Base-by-base conservation (phyloP, 1,140 invertebrate genomes). In the Lordiphosa clarofinis region DNA sequence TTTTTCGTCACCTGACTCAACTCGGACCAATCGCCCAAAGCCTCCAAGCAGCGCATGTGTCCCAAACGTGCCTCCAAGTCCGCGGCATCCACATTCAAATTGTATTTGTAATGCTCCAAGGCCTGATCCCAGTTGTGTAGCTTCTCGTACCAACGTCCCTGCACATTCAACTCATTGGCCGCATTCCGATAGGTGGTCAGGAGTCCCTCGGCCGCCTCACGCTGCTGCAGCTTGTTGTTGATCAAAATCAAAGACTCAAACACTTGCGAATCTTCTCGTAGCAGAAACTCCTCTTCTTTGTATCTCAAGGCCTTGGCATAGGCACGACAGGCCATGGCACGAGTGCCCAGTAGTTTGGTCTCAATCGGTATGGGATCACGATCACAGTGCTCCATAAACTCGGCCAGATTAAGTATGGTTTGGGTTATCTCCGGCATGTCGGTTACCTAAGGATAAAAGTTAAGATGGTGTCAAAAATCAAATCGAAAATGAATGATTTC, bases 311-410 rank as follows among this genome's bases (percentile, higher is more conserved):
- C 98, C 90, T 99, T 99, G 0, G 98, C 98, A 62, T 94, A 94
- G 0, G 96, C 97, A 70, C 96, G 90, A 82, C 94, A 95, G 35
- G 94, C 92, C 94, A 96, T 96, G 0, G 95, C 95, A 33, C 94
- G 90, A 60, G 95, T 94, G 0, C 95, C 95, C 0, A 96, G 86
- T 12, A 99, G 89, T 44, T 95, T 94, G 0, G 95, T 93, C 56
- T 97, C 94, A 13, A 99, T 91, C 1, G 98, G 97, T 50, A 99
- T 89, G 0, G 97, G 95, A 10, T 98, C 97, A 58, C 96, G 96
- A 86, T 99, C 98, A 87, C 97, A 99, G 87, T 99, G 98, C 78
- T 99, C 98, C 97, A 99, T 99, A 78, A 99, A 99, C 90, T 99
- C 98, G 0, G 98, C 98, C 21, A 99, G 90, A 90, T 99, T 99